Base-by-base conservation (phyloP, 2,888 invertebrate genomes). In the Lycia hirtaria region DNA sequence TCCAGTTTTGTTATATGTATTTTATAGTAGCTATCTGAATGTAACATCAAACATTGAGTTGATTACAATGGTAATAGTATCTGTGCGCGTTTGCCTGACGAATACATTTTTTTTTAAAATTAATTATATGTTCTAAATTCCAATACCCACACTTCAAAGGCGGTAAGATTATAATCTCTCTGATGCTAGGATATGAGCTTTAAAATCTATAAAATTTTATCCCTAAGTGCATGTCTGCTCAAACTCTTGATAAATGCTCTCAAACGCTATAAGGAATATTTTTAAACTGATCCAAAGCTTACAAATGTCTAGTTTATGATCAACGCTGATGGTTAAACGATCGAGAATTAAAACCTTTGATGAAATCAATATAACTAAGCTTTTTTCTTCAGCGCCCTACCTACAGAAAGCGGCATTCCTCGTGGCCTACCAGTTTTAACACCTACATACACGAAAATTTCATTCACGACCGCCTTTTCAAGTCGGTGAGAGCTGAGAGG, bases 401-500 rank as follows among this genome's bases (percentile, higher is more conserved):
- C 53, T 58, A 56, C 61, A 32, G 64, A 64, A 62, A 67, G 63
- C 48, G 24, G 50, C 57, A 58, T 58, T 58, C 52, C 43, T 58
- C 43, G 45, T 47, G 51, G 47, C 24, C 48, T 58, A 58, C 57
- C 57, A 48, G 57, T 57, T 57, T 15, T 43, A 48, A 52, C 60
- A 49, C 52, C 52, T 63, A 61, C 54, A 33, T 52, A 56, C 56
- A 56, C 60, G 49, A 65, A 64, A 62, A 63, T 57, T 63, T 62
- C 65, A 67, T 67, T 67, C 65, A 67, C 45, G 44, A 49, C 48
- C 40, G 50, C 51, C 30, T 50, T 54, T 38, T 33, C 48, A 54
- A 41, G 56, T 57, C 45, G 38, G 55, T 28, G 37, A 49, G 60
- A 62, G 72, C 74, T 71, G 76, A 64, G 73, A 74, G 61, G 56